Evolutionary conservation across 2,113 vertebrate genomes (phyloP), one percentile per base, ranked within the genome.

Genomic region (Menidia beryllina): DNA sequence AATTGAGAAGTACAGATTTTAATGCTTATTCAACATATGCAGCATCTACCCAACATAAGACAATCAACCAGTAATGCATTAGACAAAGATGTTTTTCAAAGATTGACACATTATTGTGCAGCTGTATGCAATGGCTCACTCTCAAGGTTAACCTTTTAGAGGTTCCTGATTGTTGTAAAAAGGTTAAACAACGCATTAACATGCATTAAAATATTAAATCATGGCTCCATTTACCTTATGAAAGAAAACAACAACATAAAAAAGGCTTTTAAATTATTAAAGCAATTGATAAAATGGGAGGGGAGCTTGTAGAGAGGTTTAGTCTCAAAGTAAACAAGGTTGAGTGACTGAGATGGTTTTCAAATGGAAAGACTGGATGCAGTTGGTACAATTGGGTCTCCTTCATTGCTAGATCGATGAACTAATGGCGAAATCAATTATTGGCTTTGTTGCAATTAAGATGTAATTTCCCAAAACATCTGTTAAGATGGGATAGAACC

Each of bases 1-100:
- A 96, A 96, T 94, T 95, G 95, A 96, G 95, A 95, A 96, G 96
- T 94, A 95, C 94, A 94, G 83, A 89, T 95, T 96, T 97, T 96
- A 96, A 96, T 97, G 95, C 94, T 94, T 95, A 94, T 95, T 95
- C 95, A 94, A 97, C 97, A 97, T 95, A 96, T 96, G 96, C 90
- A 91, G 95, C 95, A 93, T 96, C 93, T 93, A 94, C 93, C 94
- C 91, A 91, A 94, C 86, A 86, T 93, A 92, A 92, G 93, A 92
- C 94, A 95, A 95, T 95, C 94, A 96, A 93, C 93, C 94, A 92
- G 94, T 94, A 94, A 95, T 96, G 95, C 94, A 96, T 98, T 96
- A 97, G 90, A 91, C 65, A 9, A 91, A 91, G 94, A 94, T 93
- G 90, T 94, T 95, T 95, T 93, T 90, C 90, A 91, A 75, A 94